A percentile compares a stretch with the other conserved stretches of the same genome.
These are phyloP conservation scores for Tichodroma muraria DNA, from an alignment of 2,113 vertebrate genomes.

Conservation along the genomic window DNA sequence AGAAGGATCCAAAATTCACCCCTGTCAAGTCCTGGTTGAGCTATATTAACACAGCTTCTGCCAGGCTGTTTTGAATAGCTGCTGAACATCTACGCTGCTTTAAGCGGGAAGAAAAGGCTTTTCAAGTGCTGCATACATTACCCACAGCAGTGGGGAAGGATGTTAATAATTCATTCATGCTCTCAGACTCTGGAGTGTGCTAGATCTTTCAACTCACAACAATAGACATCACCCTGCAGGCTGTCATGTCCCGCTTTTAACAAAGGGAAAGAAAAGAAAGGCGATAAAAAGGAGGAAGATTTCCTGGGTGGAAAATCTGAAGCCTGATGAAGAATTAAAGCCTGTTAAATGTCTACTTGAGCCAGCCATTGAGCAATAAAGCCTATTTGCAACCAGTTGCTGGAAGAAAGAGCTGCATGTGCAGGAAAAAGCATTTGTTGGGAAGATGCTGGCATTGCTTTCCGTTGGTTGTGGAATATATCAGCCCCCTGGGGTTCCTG, in stretches of 20 bases:
- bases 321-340: conserved; percentile 55
- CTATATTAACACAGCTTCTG: neutral
- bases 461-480: neutral
- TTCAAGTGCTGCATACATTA: conserved; percentile 53
- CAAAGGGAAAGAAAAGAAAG: conserved; percentile 1
- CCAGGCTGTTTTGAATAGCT: conserved; percentile 3
- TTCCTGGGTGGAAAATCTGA: conserved; percentile 34
- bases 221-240: conserved; percentile 44
- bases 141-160: conserved; percentile 23
- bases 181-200: conserved; percentile 31
- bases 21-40: neutral
- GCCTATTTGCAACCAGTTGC: neutral
- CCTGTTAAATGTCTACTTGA: conserved; percentile 7
- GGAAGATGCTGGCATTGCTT: conserved; percentile 2
- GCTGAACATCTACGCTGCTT: neutral
- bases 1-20: neutral
- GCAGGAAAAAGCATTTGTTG: neutral
- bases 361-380: conserved; percentile 28
- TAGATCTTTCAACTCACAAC: conserved; percentile 56
- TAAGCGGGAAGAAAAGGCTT: conserved; percentile 27
- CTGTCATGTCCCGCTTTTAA: conserved; percentile 35
- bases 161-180: conserved; percentile 62
- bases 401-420: neutral
- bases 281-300: conserved; percentile 3
- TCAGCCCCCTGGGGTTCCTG: neutral